phyloP scores from a whole-genome alignment of 2,113 vertebrate species.

The Peucedramus taeniatus region DNA sequence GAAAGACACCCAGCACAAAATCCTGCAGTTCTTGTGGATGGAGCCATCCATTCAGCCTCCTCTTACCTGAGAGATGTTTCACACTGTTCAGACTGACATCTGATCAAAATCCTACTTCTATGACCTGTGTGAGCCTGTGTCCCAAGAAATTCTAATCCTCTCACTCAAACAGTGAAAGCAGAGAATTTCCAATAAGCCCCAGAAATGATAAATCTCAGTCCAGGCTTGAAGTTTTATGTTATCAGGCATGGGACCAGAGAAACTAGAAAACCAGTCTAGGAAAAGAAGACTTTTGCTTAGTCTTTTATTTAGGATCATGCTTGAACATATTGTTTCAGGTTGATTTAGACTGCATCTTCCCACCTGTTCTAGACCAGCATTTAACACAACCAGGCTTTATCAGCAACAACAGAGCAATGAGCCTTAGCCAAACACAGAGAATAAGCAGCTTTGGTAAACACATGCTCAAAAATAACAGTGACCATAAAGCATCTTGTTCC shows the following conservation, averaged over 20 bases:
- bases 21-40: neutral
- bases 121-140: neutral
- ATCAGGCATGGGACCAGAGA: neutral
- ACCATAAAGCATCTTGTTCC: neutral
- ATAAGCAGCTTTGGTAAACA: neutral
- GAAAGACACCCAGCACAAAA: neutral
- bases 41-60: neutral
- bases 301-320: neutral
- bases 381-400: neutral
- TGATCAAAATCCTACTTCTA: neutral
- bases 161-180: neutral
- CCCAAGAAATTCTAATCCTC: neutral
- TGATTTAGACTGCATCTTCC: neutral
- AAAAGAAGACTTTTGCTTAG: neutral
- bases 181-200: neutral
- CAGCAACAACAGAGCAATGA: neutral
- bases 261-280: neutral
- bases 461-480: neutral
- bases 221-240: neutral
- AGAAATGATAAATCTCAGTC: neutral
- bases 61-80: neutral
- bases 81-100: neutral
- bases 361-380: neutral
- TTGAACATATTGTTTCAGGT: neutral
- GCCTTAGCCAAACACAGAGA: neutral